phyloP scores from a whole-genome alignment of 2,113 vertebrate species.

The Notechis scutatus region DNA sequence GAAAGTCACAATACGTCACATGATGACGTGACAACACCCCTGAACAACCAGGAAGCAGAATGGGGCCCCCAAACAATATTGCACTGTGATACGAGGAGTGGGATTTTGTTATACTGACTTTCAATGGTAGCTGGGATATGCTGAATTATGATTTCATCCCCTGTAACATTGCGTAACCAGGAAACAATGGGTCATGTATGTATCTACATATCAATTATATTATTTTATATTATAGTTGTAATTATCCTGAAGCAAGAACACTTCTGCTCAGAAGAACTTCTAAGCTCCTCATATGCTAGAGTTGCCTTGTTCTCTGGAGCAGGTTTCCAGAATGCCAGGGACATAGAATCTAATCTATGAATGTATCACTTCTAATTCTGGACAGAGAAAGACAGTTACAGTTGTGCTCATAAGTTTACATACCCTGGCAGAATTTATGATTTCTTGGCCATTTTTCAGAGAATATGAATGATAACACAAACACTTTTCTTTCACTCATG shows the following conservation, averaged over 20 bases:
- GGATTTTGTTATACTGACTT: conserved; percentile 18
- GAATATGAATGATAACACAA: too few relatives aligned
- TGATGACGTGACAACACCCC: too few relatives aligned
- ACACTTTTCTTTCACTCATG: too few relatives aligned
- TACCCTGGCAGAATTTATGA: too few relatives aligned
- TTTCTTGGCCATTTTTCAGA: too few relatives aligned
- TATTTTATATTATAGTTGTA: background rate
- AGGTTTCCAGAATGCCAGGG: background rate
- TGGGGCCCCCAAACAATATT: conserved; percentile 69
- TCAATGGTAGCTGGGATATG: background rate
- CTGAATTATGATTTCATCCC: background rate
- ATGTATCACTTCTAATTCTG: background rate
- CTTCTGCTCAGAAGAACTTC: background rate
- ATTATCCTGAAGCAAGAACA: background rate
- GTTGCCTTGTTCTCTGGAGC: background rate
- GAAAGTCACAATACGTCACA: too few relatives aligned
- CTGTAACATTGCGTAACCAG: background rate
- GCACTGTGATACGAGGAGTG: conserved; percentile 74
- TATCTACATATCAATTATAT: background rate
- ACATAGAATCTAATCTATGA: background rate
- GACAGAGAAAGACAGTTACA: background rate
- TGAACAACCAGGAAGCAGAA: conserved; percentile 6
- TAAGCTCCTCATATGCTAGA: background rate
- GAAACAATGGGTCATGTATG: background rate
- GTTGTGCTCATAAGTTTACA: too few relatives aligned